These are phyloP conservation scores for Slavum lentiscoides DNA, from an alignment of 2,888 invertebrate species.

Conservation along the genomic window DNA sequence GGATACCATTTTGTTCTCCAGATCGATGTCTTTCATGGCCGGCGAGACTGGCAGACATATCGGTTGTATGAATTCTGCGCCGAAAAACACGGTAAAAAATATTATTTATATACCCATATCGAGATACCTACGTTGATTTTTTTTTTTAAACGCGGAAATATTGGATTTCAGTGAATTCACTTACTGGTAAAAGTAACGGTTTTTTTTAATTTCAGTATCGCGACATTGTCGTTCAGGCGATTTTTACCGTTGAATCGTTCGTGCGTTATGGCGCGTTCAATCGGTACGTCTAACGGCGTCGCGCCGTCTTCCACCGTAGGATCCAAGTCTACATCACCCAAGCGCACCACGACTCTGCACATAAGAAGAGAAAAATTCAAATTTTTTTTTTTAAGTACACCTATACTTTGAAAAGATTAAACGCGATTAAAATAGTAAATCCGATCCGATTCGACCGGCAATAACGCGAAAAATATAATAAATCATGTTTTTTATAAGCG, in stretches of 20 bases:
- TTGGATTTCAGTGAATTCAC: background rate
- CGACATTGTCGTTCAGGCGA: constrained; percentile 53
- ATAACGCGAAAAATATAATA: too few species aligned
- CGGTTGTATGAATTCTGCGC: constrained; percentile 61
- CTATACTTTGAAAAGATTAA: too few species aligned
- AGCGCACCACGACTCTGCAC: constrained; percentile 44
- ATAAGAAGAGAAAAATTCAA: too few species aligned
- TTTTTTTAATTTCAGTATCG: constrained; percentile 44
- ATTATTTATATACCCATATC: background rate
- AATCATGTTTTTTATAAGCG: too few species aligned
- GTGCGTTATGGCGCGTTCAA: constrained; percentile 53
- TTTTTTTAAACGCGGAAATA: too few species aligned
- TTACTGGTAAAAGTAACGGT: constrained; percentile 10
- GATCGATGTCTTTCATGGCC: constrained; percentile 57
- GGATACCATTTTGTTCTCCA: constrained; percentile 67
- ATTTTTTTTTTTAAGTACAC: too few species aligned
- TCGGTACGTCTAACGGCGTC: constrained; percentile 48
- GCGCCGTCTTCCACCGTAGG: constrained; percentile 50
- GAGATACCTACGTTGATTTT: too few species aligned
- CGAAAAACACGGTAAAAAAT: background rate
- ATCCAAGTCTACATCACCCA: constrained; percentile 55
- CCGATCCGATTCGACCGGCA: too few species aligned
- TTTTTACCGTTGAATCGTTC: constrained; percentile 31
- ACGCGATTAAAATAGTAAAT: too few species aligned
- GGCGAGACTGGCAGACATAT: constrained; percentile 74